Base-by-base conservation (phyloP, 2,888 invertebrate species). In the Tipula confusa region DNA sequence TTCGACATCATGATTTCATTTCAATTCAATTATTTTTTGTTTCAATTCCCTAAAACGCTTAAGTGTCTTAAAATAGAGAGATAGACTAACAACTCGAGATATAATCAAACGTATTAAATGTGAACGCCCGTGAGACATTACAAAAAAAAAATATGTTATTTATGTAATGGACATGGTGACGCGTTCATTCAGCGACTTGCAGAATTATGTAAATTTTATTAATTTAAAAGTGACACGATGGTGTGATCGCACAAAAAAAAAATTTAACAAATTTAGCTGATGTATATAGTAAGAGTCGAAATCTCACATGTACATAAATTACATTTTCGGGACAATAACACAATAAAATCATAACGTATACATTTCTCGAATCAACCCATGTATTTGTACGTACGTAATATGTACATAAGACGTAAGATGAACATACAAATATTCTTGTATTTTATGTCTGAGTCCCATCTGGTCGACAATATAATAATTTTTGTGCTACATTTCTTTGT, bases 391-490 rank as follows among this genome's bases (percentile, higher is more conserved):
- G 24, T 38, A 31, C n/a, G n/a, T n/a, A n/a, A 38, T 38, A 64
- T 24, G 48, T 48, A 38, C 11, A 13, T 64, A 64, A 64, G 64
- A 64, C 24, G 24, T 64, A 24, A 64, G 64, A 64, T 9, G 64
- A 64, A 64, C 6, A 64, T 64, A 64, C n/a, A 64, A 64, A 64
- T 64, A 64, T 64, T 64, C 64, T 64, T 64, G 64, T 64, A 64
- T 64, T 64, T 64, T 64, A 64, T 64, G 64, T 24, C 24, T 24
- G 64, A 18, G 64, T 64, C 64, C 64, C 64, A 64, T 64, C 64
- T 64, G 64, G 64, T 64, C 64, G 64, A 64, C 3, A 31, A 24
- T 64, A 64, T 24, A 64, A 64, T 24, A 64, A 64, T 64, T 64
- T 64, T 64, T 64, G 64, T 64, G 64, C 24, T 64, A 11, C 64